A percentile compares a stretch with the other conserved stretches of the same genome.
Evolutionary conservation across 2,888 invertebrate genomes (phyloP).

Genomic region (Mylabris sibirica): DNA sequence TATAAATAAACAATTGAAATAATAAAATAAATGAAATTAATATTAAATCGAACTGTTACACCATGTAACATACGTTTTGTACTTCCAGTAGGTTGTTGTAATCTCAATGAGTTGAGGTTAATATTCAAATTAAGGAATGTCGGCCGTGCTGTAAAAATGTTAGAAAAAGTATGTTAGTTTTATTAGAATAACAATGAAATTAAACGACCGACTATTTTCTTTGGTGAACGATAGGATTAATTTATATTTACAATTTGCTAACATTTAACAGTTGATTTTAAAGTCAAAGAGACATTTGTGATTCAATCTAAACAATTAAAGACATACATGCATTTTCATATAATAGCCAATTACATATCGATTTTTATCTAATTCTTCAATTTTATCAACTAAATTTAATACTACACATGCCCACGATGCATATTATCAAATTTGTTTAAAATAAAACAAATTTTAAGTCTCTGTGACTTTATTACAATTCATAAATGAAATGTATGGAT

Average conservation of each 20-base stretch:
- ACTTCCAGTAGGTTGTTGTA: slow-evolving; percentile 77
- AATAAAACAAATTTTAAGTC: slow-evolving; percentile 45
- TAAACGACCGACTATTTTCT: slow-evolving; percentile 27
- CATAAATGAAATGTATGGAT: slow-evolving; percentile 24
- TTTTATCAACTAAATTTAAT: slow-evolving; percentile 32
- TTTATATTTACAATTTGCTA: slow-evolving; percentile 23
- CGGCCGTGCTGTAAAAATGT: slow-evolving; percentile 88
- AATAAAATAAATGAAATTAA: slow-evolving; percentile 36
- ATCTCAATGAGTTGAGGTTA: slow-evolving; percentile 90
- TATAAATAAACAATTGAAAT: slow-evolving; percentile 32
- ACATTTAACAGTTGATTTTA: slow-evolving; percentile 48
- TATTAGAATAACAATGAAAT: slow-evolving; percentile 13
- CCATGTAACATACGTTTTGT: slow-evolving; percentile 80
- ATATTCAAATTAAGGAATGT: slow-evolving; percentile 97
- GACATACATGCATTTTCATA: slow-evolving; percentile 50
- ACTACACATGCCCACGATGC: slow-evolving; percentile 56
- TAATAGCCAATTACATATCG: slow-evolving; percentile 52
- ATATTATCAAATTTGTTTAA: slow-evolving; percentile 35
- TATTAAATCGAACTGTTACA: slow-evolving; percentile 35
- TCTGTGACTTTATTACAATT: slow-evolving; percentile 61
- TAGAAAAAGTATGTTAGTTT: slow-evolving; percentile 40
- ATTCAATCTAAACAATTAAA: slow-evolving; percentile 51
- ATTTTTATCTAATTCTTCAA: slow-evolving; percentile 33
- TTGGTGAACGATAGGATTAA: slow-evolving; percentile 14
- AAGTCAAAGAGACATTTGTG: slow-evolving; percentile 60